These are phyloP conservation scores for Plagiodera versicolora DNA, from an alignment of 2,888 invertebrate species.

Conservation along the genomic window DNA sequence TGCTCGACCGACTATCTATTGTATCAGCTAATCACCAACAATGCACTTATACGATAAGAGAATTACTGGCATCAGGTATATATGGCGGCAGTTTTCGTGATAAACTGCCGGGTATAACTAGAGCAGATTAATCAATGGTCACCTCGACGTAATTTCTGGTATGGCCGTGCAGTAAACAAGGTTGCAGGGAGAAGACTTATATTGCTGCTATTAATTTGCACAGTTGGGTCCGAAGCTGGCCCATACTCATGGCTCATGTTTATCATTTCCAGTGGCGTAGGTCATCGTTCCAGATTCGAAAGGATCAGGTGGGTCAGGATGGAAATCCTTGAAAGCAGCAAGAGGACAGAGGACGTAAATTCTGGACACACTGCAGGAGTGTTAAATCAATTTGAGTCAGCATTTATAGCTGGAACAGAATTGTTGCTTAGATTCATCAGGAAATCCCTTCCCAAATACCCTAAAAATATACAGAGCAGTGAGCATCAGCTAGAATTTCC, in stretches of 20 bases:
- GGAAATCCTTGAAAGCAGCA: too few species aligned
- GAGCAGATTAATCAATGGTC: constrained; percentile 50
- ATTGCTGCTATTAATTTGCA: constrained; percentile 56
- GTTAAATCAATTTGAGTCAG: too few species aligned
- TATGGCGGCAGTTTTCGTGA: constrained; percentile 34
- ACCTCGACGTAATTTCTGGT: constrained; percentile 48
- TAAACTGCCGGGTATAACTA: constrained; percentile 46
- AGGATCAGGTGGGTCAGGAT: not conserved
- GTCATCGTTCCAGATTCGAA: not conserved
- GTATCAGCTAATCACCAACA: constrained; percentile 3
- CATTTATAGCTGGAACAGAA: too few species aligned
- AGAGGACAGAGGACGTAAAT: too few species aligned
- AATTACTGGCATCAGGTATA: constrained; percentile 30
- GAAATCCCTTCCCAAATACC: too few species aligned
- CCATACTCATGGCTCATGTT: constrained; percentile 45
- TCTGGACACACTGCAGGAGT: too few species aligned
- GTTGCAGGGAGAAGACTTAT: constrained; percentile 52
- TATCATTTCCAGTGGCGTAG: constrained; percentile 41
- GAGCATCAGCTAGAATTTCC: too few species aligned
- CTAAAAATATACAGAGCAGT: too few species aligned
- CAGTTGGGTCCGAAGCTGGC: constrained; percentile 33
- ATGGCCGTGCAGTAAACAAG: constrained; percentile 49
- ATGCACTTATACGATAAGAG: constrained; percentile 21
- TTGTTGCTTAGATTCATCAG: too few species aligned
- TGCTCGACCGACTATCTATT: not conserved